Conservation (phyloP, 2,797 vertebrate genomes). For the Protosalanx chinensis region DNA sequence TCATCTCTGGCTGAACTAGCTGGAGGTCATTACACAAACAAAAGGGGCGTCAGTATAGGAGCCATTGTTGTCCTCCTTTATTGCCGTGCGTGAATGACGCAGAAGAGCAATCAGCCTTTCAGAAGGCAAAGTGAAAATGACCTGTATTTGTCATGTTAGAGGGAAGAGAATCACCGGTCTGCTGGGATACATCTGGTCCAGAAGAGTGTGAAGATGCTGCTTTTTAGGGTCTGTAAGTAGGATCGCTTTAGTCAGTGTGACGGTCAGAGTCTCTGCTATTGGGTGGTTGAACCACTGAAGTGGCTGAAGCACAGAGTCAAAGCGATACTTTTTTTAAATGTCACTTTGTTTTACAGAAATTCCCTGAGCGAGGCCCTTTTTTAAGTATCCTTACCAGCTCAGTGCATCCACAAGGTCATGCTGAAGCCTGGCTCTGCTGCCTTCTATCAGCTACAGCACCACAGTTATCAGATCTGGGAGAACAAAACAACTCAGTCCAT, state of each 20-base stretch:
- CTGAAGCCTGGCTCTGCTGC: background rate
- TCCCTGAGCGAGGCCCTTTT: background rate
- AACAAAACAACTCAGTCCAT: too few species aligned
- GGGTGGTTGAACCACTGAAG: background rate
- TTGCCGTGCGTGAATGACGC: background rate
- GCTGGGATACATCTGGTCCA: too few species aligned
- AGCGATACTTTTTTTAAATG: background rate
- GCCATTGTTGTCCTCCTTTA: background rate
- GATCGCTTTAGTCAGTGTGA: too few species aligned
- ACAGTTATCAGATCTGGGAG: too few species aligned
- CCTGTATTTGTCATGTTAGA: too few species aligned
- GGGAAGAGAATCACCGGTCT: too few species aligned
- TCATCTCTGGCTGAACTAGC: background rate
- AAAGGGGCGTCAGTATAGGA: background rate
- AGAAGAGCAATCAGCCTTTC: background rate
- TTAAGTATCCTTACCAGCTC: background rate
- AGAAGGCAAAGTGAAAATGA: too few species aligned
- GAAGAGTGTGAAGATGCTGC: too few species aligned
- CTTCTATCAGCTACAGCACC: background rate
- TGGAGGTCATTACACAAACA: background rate
- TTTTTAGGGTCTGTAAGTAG: too few species aligned
- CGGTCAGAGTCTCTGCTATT: too few species aligned
- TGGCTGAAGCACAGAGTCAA: background rate
- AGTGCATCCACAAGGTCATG: background rate
- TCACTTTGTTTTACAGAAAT: background rate